phyloP scores from a whole-genome alignment of 2,113 vertebrate genomes.

The Vireo altiloquus region DNA sequence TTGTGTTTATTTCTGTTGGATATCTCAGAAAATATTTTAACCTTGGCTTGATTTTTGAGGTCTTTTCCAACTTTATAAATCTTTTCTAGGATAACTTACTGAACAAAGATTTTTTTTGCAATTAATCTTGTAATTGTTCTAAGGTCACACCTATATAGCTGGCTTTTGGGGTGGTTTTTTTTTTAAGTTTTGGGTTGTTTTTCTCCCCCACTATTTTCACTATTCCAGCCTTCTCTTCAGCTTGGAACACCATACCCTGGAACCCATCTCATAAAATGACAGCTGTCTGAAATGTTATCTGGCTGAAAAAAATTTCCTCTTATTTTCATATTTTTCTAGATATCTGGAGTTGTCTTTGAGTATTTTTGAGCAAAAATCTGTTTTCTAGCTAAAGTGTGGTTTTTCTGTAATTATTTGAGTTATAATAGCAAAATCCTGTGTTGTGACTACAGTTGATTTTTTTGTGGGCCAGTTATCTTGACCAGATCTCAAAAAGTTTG shows the following conservation, averaged over 20 bases:
- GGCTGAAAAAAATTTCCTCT: neutral
- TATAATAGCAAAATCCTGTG: neutral
- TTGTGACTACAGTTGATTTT: neutral
- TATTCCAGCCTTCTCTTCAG: constrained; percentile 10
- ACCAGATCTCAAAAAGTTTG: neutral
- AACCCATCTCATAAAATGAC: neutral
- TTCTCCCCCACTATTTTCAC: neutral
- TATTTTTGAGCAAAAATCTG: neutral
- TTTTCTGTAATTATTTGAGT: neutral
- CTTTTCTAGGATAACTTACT: neutral
- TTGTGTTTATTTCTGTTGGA: neutral
- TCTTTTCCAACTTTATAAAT: neutral
- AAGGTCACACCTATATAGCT: neutral
- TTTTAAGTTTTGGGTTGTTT: neutral
- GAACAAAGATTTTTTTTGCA: neutral
- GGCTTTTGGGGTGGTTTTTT: rapidly evolving
- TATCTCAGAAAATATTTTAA: neutral
- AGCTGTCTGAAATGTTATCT: neutral
- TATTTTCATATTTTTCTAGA: neutral
- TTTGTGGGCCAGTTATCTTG: neutral
- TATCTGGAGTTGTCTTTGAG: neutral
- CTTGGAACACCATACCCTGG: neutral
- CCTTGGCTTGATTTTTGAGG: neutral
- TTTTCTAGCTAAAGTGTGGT: neutral
- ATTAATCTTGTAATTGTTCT: neutral